Evolutionary conservation across 2,888 invertebrate genomes (phyloP).

Genomic region (Hemistola chrysoprasaria): DNA sequence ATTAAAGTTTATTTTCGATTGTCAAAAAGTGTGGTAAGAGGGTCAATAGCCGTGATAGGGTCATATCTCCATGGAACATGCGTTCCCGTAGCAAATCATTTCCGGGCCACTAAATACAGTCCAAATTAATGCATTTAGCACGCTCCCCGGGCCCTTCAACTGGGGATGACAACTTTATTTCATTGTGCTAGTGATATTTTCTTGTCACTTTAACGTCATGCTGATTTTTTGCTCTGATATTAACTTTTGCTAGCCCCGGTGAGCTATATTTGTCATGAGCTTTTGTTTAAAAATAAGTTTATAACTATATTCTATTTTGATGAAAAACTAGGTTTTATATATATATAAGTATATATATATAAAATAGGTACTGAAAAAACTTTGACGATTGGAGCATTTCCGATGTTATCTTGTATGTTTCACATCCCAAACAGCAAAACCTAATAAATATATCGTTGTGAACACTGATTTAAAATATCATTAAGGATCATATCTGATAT

Average conservation of each 20-base stretch:
- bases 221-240: constrained; percentile 29
- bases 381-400: neutral
- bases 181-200: constrained; percentile 76
- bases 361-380: neutral
- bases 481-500: constrained; percentile 73
- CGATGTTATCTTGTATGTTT: no score
- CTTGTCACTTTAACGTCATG: constrained; percentile 71
- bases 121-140: constrained; percentile 82
- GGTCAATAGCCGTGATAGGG: constrained; percentile 67
- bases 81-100: constrained; percentile 82
- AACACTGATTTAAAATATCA: constrained; percentile 79
- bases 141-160: constrained; percentile 70
- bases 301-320: no score
- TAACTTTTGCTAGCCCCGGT: constrained; percentile 26
- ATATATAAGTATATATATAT: no score
- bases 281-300: no score
- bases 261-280: constrained; percentile 17
- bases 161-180: constrained; percentile 82
- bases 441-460: constrained; percentile 58
- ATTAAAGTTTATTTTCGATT: constrained; percentile 55
- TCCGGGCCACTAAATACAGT: constrained; percentile 81
- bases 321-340: no score
- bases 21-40: constrained; percentile 51
- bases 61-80: constrained; percentile 70
- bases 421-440: constrained; percentile 31